phyloP scores from a whole-genome alignment of 2,797 vertebrate species.

The Lophotriccus pileatus region DNA sequence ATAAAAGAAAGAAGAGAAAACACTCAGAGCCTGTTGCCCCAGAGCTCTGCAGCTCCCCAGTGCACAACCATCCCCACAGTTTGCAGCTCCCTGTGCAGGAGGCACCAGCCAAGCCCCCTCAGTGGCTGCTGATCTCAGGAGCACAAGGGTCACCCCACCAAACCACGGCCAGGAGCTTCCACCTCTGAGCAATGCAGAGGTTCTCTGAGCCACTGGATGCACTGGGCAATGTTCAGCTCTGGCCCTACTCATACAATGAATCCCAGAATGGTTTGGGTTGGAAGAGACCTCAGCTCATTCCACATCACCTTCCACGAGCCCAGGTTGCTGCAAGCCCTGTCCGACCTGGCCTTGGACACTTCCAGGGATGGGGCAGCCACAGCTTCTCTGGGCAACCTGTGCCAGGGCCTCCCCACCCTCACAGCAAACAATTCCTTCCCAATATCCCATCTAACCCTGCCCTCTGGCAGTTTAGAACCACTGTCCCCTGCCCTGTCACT shows the following conservation, averaged over 20 bases:
- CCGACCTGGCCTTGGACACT: neutral
- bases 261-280: neutral
- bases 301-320: neutral
- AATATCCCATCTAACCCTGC: rapidly evolving
- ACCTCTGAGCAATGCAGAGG: rapidly evolving
- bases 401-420: neutral
- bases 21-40: rapidly evolving
- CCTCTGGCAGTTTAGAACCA: neutral
- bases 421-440: rapidly evolving
- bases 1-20: neutral
- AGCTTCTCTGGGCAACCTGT: neutral
- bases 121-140: neutral
- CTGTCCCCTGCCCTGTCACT: neutral
- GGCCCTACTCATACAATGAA: neutral
- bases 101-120: neutral
- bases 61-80: rapidly evolving
- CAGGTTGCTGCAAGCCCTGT: neutral
- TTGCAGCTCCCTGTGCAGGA: neutral
- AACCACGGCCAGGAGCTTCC: rapidly evolving
- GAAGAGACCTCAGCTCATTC: too few species aligned
- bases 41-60: rapidly evolving
- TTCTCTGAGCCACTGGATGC: rapidly evolving
- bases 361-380: neutral
- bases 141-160: neutral
- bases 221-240: rapidly evolving